Conservation (phyloP, 30 jellyfish, hydroid and myxozoan species). For the Hydractinia echinata region DNA sequence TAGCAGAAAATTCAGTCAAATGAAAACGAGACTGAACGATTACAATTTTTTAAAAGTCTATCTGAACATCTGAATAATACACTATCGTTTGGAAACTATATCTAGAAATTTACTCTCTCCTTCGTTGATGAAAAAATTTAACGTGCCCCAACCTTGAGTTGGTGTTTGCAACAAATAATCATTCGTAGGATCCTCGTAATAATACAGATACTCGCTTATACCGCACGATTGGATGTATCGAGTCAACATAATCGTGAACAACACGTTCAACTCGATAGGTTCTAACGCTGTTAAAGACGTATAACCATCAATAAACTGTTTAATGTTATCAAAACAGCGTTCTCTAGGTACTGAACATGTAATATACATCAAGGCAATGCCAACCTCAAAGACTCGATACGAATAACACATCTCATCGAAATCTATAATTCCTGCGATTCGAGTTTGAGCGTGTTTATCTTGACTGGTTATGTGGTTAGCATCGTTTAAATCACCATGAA, state of each 20-base stretch:
- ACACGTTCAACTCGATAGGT: background rate
- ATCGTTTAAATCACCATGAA: slow-evolving; percentile 35
- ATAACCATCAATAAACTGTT: too few species aligned
- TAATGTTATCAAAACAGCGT: too few species aligned
- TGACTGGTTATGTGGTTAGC: background rate
- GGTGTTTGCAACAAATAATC: slow-evolving; percentile 15
- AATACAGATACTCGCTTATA: slow-evolving; percentile 2
- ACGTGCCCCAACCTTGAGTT: background rate
- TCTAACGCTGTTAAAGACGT: background rate
- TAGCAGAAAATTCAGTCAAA: too few species aligned
- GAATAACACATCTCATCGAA: slow-evolving; percentile 27
- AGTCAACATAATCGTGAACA: background rate
- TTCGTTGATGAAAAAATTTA: background rate
- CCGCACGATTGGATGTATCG: slow-evolving; percentile 9
- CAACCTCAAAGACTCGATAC: slow-evolving; percentile 32
- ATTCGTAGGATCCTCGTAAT: slow-evolving; percentile 21
- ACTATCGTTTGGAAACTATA: too few species aligned
- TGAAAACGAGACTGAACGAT: too few species aligned
- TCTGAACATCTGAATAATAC: too few species aligned
- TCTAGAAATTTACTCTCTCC: slow-evolving; percentile 9
- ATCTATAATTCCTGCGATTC: slow-evolving; percentile 25
- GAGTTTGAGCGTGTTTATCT: background rate
- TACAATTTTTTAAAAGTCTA: too few species aligned
- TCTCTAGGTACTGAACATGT: too few species aligned
- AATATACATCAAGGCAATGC: slow-evolving; percentile 26